phyloP scores from a whole-genome alignment of 2,888 invertebrate species.

The Julus scanicus region DNA sequence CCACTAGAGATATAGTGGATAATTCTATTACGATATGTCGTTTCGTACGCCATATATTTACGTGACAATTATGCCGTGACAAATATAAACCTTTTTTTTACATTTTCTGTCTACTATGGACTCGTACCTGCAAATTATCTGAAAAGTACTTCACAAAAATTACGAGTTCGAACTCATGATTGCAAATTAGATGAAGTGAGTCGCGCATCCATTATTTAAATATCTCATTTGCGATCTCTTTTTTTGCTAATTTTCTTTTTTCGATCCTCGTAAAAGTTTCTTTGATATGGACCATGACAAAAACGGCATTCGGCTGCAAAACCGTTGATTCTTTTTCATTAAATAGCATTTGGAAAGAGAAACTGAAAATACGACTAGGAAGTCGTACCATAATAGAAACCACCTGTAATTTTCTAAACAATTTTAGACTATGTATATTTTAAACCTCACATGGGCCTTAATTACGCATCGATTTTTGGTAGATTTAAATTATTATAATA shows the following conservation, averaged over 20 bases:
- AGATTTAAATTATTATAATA: no score
- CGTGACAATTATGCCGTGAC: conserved; percentile 25
- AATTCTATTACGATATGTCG: conserved; percentile 21
- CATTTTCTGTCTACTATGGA: background rate
- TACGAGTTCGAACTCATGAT: conserved; percentile 33
- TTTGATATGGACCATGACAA: background rate
- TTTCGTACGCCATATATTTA: background rate
- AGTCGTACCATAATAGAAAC: background rate
- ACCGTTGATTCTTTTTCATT: background rate
- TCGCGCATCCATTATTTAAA: conserved; percentile 33
- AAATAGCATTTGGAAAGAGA: background rate
- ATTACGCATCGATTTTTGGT: no score
- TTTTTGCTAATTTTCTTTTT: background rate
- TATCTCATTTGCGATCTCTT: conserved; percentile 19
- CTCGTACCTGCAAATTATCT: conserved; percentile 6
- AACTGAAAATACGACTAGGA: background rate
- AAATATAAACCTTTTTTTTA: conserved; percentile 6
- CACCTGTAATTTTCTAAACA: background rate
- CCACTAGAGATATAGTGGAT: background rate
- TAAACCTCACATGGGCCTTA: no score
- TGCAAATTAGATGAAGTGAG: conserved; percentile 33
- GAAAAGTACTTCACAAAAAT: conserved; percentile 3
- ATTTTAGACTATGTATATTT: no score
- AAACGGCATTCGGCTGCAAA: background rate
- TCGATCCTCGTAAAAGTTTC: background rate